phyloP scores from a whole-genome alignment of 2,797 vertebrate species.

The Taeniopygia guttata region DNA sequence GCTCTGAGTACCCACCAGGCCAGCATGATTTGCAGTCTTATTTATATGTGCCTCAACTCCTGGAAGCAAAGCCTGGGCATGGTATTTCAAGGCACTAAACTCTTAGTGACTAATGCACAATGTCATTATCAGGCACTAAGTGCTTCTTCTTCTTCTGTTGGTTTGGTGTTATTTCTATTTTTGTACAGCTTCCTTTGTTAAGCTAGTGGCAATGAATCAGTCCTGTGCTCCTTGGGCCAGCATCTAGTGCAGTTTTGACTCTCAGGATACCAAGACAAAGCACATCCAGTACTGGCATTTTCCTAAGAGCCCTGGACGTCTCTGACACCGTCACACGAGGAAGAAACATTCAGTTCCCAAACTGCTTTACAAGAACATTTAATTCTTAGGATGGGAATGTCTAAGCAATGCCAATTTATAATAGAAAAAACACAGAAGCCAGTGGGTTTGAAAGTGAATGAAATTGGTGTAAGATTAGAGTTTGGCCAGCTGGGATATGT shows the following conservation, averaged over 20 bases:
- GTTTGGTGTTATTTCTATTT: not conserved
- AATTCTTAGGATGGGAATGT: not conserved
- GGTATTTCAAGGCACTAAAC: not conserved
- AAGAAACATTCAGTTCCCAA: not conserved
- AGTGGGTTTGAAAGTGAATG: not conserved
- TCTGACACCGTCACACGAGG: not conserved
- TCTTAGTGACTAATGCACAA: not conserved
- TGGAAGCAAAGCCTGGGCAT: not conserved
- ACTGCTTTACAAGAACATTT: not conserved
- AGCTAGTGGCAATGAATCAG: not conserved
- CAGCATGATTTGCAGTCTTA: not conserved
- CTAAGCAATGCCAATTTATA: not conserved
- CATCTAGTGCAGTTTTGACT: not conserved
- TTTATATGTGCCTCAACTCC: not conserved
- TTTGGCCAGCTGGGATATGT: not conserved
- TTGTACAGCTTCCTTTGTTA: not conserved
- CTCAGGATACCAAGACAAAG: not conserved
- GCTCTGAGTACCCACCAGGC: not conserved
- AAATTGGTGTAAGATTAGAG: not conserved
- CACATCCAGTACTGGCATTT: not conserved
- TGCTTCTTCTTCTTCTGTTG: not conserved
- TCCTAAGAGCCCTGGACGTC: not conserved
- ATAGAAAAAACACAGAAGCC: not conserved
- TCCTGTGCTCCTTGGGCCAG: not conserved
- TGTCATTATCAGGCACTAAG: not conserved